Conservation (phyloP, 1,140 invertebrate genomes). For the Habropoda laboriosa region DNA sequence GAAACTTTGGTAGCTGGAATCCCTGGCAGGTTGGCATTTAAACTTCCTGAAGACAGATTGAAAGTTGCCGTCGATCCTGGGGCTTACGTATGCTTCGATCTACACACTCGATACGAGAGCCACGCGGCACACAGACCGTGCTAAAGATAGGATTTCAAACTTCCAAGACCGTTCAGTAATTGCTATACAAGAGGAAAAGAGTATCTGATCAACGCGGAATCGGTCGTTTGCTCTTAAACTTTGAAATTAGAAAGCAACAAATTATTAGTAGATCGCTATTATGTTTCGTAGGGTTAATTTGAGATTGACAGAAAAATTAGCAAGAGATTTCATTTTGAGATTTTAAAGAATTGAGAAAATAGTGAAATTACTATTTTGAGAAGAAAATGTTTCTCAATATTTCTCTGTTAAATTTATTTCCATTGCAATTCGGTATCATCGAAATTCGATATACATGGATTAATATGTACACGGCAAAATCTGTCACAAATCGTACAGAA, state of each 20-base stretch:
- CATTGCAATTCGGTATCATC: no score
- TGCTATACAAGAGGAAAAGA: not conserved
- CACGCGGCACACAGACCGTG: not conserved
- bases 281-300: no score
- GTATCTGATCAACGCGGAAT: no score
- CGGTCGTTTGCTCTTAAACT: no score
- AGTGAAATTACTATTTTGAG: no score
- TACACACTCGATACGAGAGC: not conserved
- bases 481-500: not conserved
- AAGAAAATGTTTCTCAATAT: no score
- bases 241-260: no score
- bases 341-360: no score
- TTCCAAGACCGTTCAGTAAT: not conserved
- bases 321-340: no score
- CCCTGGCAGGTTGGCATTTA: slow-evolving; percentile 8
- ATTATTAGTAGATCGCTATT: no score
- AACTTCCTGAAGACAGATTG: slow-evolving; percentile 30
- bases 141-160: not conserved
- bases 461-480: not conserved
- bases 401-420: no score
- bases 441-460: not conserved
- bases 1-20: slow-evolving; percentile 10
- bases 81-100: not conserved
- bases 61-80: slow-evolving; percentile 12
- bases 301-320: no score